phyloP scores from a whole-genome alignment of 1,140 invertebrate species.

The Watersipora subatra region DNA sequence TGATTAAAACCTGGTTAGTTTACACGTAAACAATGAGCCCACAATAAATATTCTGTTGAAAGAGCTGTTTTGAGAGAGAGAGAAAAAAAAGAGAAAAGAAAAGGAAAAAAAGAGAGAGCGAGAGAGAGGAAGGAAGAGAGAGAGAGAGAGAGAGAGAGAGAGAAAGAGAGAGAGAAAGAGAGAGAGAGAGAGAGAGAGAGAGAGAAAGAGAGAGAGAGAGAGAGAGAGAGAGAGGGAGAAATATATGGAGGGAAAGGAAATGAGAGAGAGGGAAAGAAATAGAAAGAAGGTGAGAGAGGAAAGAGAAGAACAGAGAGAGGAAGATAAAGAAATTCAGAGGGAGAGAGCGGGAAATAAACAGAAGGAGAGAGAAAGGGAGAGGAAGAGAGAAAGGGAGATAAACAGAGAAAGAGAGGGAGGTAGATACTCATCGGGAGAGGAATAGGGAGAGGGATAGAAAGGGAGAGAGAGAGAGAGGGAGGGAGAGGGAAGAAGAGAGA shows the following conservation, averaged over 20 bases:
- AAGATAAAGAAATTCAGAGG: neutral
- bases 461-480: neutral
- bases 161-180: neutral
- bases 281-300: neutral
- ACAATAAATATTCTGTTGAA: too few species aligned
- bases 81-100: neutral
- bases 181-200: neutral
- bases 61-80: neutral
- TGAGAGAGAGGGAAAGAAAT: neutral
- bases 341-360: neutral
- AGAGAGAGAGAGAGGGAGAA: neutral
- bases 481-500: neutral
- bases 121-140: neutral
- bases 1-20: too few species aligned
- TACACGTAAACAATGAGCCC: too few species aligned
- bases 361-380: neutral
- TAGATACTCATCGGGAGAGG: too few species aligned
- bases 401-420: too few species aligned
- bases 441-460: neutral
- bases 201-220: neutral
- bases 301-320: neutral
- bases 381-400: too few species aligned
- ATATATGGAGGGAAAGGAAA: neutral
- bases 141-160: conserved; percentile 1
- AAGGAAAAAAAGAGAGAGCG: neutral